Evolutionary conservation across 1,140 invertebrate genomes (phyloP), one percentile per base, ranked within the genome.

Genomic region (Tyrophagus putrescentiae): DNA sequence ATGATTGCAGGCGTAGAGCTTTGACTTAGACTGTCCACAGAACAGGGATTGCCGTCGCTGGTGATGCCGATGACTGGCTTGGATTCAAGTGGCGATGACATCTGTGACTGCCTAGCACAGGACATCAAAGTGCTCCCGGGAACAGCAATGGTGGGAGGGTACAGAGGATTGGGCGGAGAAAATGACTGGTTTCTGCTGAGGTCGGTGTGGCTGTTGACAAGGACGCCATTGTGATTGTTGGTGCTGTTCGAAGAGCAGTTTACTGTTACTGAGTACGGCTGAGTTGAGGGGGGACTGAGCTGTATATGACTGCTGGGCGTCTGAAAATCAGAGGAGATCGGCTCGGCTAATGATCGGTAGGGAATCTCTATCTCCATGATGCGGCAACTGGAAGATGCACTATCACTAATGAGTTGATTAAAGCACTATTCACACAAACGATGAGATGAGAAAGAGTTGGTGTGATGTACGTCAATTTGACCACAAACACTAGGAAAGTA

Each of bases 341-440:
- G 90, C 72, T 92, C 88, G 13, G 87, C 87, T 84, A 92, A 91
- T 45, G 85, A 87, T 0, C 87, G 87, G 76, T 90, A 92, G 61
- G 86, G 87, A 39, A 84, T 85, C 68, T 90, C 87, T 18, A 48
- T 48, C 31, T 6, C 18, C 45, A 48, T 48, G 45, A 18, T n/a
- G n/a, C n/a, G n/a, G n/a, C n/a, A n/a, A n/a, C n/a, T n/a, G n/a
- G n/a, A n/a, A n/a, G n/a, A n/a, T n/a, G n/a, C n/a, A n/a, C n/a
- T n/a, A n/a, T n/a, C n/a, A n/a, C n/a, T n/a, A n/a, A n/a, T n/a
- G n/a, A n/a, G n/a, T n/a, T n/a, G n/a, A n/a, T n/a, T n/a, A n/a
- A n/a, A n/a, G n/a, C n/a, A n/a, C n/a, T n/a, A n/a, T n/a, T n/a
- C n/a, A n/a, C n/a, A n/a, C n/a, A n/a, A n/a, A n/a, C n/a, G n/a